Evolutionary conservation across 2,888 invertebrate genomes (phyloP), one percentile per base, ranked within the genome.

Genomic region (Lepidocyrtoides sp.): DNA sequence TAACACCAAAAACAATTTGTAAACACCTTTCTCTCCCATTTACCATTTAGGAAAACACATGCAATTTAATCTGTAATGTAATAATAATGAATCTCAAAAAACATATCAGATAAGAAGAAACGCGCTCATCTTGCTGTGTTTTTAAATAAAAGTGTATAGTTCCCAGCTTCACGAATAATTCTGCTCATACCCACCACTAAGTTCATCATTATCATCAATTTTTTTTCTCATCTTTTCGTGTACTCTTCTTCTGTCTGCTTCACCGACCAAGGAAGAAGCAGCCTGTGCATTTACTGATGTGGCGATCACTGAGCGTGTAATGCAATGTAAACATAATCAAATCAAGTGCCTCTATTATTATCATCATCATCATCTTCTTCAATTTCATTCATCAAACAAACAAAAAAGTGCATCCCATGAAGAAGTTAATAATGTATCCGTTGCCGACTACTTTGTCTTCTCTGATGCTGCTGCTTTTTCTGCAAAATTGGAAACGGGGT

Each of bases 241-340:
- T 79, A 12, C 79, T 26, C 36, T 57, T 32, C 0, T n/a, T 14
- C 57, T 3, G 57, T 26, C 54, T 72, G 91, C 82, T 82, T 91
- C 85, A 91, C 86, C 63, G 72, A 75, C 84, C 90, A 90, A 83
- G 72, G 85, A 69, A 90, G 85, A 54, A 79, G 41, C 79, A 57
- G 17, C 54, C 77, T 77, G 23, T 51, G 51, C 3, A 23, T 29
- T n/a, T 36, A 17, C 51, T 48, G 14, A 51, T 79, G 57, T 57
- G 72, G 44, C 10, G 86, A 60, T 84, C 91, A 88, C 44, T 51
- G 91, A 88, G 91, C 88, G 79, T 91, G 91, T 91, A 91, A 91
- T 91, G 63, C 66, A 91, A 87, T 91, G 91, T 91, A 91, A 91
- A 91, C 91, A 91, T 87, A 72, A 90, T 75, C 44, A 51, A 82